phyloP scores from a whole-genome alignment of 2,888 invertebrate species.

The Leptinotarsa rubiginosa region DNA sequence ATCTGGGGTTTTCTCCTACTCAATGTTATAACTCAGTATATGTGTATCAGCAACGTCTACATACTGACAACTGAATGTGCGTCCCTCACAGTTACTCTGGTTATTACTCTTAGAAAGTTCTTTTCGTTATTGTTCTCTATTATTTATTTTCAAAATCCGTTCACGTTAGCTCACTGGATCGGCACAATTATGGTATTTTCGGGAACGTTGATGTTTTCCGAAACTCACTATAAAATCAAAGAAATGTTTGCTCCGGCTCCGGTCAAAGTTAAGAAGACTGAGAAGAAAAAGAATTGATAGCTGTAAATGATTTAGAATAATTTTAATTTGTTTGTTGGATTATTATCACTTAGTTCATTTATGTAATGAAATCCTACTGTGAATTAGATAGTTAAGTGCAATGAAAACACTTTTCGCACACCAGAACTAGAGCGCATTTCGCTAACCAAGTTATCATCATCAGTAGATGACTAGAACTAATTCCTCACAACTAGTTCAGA shows the following conservation, averaged over 20 bases:
- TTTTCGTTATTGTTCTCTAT: constrained; percentile 95
- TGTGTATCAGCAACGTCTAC: constrained; percentile 96
- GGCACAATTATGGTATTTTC: constrained; percentile 91
- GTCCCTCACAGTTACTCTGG: constrained; percentile 93
- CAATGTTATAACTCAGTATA: constrained; percentile 89
- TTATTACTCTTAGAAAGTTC: constrained; percentile 96
- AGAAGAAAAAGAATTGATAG: constrained; percentile 18
- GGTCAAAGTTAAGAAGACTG: constrained; percentile 1
- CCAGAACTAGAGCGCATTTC: no score
- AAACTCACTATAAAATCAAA: constrained; percentile 42
- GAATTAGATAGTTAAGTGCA: no score
- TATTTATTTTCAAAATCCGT: constrained; percentile 93
- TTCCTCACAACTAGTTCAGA: no score
- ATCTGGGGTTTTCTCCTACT: constrained; percentile 82
- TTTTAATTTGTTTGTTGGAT: background rate
- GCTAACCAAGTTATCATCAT: no score
- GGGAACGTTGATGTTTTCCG: constrained; percentile 77
- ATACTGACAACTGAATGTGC: constrained; percentile 93
- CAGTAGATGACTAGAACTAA: no score
- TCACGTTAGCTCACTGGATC: constrained; percentile 90
- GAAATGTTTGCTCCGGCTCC: constrained; percentile 21
- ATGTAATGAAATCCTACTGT: background rate
- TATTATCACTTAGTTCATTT: background rate
- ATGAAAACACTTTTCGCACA: no score
- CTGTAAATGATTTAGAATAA: constrained; percentile 3